These are phyloP conservation scores for Aphaenogaster rudis DNA, from an alignment of 1,140 invertebrate species.

Conservation along the genomic window DNA sequence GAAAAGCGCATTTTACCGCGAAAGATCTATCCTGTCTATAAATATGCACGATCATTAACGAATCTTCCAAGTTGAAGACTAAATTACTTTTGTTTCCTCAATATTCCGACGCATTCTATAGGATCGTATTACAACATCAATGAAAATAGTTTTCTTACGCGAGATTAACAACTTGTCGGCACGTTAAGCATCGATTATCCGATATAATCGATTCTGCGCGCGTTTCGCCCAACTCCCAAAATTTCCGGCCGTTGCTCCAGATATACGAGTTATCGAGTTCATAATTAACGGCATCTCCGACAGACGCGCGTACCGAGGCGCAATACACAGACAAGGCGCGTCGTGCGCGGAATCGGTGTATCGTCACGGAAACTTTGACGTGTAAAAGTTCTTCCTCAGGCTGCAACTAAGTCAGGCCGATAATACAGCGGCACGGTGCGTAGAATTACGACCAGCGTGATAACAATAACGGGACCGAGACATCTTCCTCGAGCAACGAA, in stretches of 20 bases:
- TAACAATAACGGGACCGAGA: background rate
- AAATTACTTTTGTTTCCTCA: background rate
- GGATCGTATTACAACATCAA: conserved; percentile 1
- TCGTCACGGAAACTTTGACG: conserved; percentile 43
- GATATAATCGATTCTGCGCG: conserved; percentile 50
- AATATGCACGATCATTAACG: conserved; percentile 1
- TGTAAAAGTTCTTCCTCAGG: conserved; percentile 47
- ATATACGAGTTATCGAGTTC: conserved; percentile 60
- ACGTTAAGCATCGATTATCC: conserved; percentile 47
- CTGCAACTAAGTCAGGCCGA: conserved; percentile 56
- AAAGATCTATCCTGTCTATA: background rate
- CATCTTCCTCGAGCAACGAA: conserved; percentile 10
- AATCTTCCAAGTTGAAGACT: background rate
- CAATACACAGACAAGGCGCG: conserved; percentile 18
- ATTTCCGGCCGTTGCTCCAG: conserved; percentile 54
- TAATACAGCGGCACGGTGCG: conserved; percentile 50
- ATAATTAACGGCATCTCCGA: conserved; percentile 54
- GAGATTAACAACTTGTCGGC: conserved; percentile 14
- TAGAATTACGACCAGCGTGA: conserved; percentile 44
- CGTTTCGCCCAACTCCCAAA: conserved; percentile 40
- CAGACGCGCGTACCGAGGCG: conserved; percentile 8
- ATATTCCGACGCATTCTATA: background rate
- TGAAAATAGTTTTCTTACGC: conserved; percentile 13
- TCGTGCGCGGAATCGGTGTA: conserved; percentile 50
- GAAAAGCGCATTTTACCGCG: background rate